Percentiles rank a stretch among this genome's conserved stretches.
Conservation (phyloP, 1,140 invertebrate genomes). For the Bombus balteatus region DNA sequence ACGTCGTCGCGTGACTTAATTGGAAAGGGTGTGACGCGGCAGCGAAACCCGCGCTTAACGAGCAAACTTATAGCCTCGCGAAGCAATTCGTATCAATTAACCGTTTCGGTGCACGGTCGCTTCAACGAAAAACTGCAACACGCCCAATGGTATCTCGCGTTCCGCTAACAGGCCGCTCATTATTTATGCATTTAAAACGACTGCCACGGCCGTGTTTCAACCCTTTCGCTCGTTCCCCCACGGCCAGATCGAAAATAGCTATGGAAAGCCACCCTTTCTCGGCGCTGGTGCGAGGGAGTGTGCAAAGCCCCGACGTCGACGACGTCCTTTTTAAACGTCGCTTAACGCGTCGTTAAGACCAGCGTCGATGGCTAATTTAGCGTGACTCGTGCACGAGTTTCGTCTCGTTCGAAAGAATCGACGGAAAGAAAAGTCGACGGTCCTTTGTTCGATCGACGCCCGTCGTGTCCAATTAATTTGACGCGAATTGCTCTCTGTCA, state of each 20-base stretch:
- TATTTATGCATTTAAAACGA: conserved; percentile 77
- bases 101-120: conserved; percentile 63
- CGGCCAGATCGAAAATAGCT: conserved; percentile 64
- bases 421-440: not conserved
- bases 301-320: conserved; percentile 56
- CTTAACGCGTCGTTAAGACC: conserved; percentile 73
- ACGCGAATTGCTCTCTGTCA: conserved; percentile 5
- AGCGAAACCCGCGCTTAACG: conserved; percentile 37
- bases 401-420: not conserved
- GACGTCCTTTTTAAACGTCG: conserved; percentile 71
- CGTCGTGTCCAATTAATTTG: conserved; percentile 46
- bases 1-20: conserved; percentile 60
- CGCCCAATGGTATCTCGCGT: conserved; percentile 48
- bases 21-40: conserved; percentile 62
- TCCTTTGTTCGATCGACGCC: not conserved
- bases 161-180: conserved; percentile 67
- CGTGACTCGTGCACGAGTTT: conserved; percentile 1
- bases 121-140: conserved; percentile 62
- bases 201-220: conserved; percentile 46
- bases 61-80: conserved; percentile 45
- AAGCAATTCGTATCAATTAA: conserved; percentile 79
- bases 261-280: conserved; percentile 54
- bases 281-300: conserved; percentile 29
- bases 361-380: conserved; percentile 60
- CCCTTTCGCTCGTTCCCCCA: conserved; percentile 62